A percentile compares a stretch with the other conserved stretches of the same genome.
phyloP scores from a whole-genome alignment of 2,888 invertebrate genomes.

The Neocrepidodera transversa region DNA sequence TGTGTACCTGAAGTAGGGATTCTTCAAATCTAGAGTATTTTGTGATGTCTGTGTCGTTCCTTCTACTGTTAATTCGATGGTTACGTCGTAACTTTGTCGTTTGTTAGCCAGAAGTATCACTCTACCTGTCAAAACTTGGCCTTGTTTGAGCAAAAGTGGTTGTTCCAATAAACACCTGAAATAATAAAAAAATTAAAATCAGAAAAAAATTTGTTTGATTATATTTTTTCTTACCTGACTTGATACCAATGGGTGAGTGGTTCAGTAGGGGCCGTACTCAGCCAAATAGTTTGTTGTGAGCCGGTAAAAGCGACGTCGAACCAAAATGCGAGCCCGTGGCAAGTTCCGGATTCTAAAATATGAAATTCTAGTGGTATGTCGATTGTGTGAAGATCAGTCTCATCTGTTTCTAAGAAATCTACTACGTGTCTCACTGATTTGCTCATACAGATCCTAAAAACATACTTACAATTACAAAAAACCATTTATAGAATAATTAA shows the following conservation, averaged over 20 bases:
- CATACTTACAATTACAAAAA: conserved; percentile 65
- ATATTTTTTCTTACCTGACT: conserved; percentile 27
- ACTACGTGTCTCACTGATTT: conserved; percentile 92
- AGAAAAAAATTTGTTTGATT: no score
- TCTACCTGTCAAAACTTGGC: conserved; percentile 87
- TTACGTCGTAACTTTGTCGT: conserved; percentile 98
- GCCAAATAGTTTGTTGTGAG: conserved; percentile 88
- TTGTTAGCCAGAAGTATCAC: conserved; percentile 92
- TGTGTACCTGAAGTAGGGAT: conserved; percentile 97
- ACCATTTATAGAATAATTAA: no score
- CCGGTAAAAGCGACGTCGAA: conserved; percentile 98
- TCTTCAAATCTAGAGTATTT: conserved; percentile 96
- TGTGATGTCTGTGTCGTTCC: conserved; percentile 85
- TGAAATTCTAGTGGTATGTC: conserved; percentile 95
- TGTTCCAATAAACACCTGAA: conserved; percentile 87
- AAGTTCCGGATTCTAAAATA: conserved; percentile 89
- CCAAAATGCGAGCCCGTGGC: conserved; percentile 99
- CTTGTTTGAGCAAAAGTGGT: conserved; percentile 93
- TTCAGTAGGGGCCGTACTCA: conserved; percentile 97
- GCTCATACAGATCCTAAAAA: conserved; percentile 92
- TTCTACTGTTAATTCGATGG: conserved; percentile 90
- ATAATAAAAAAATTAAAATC: background rate
- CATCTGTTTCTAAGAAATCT: conserved; percentile 90
- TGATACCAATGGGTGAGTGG: conserved; percentile 92
- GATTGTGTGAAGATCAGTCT: conserved; percentile 93